phyloP scores from a whole-genome alignment of 2,113 vertebrate genomes.

The Mystacornis crossleyi region DNA sequence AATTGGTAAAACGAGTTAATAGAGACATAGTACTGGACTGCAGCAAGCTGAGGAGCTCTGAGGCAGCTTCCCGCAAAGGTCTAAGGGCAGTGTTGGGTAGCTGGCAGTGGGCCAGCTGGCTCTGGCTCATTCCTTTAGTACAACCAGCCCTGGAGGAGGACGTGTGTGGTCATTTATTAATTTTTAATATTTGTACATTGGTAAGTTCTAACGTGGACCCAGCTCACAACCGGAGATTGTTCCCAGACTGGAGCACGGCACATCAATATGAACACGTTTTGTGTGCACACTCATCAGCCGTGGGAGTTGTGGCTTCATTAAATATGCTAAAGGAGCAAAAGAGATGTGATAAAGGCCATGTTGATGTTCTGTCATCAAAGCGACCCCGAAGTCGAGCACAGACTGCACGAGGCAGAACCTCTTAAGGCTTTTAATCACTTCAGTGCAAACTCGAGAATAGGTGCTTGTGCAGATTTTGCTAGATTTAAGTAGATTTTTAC shows the following conservation, averaged over 20 bases:
- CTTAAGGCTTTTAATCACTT: not conserved
- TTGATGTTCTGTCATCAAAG: not conserved
- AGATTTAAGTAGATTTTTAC: not conserved
- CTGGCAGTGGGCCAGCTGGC: constrained; percentile 6
- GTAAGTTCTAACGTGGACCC: not conserved
- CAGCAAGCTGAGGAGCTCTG: not conserved
- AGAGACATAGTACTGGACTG: not conserved
- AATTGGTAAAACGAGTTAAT: not conserved
- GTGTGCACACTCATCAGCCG: not conserved
- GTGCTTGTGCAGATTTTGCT: not conserved
- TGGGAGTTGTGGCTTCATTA: not conserved
- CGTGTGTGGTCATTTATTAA: not conserved
- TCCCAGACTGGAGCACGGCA: not conserved
- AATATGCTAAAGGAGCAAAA: not conserved
- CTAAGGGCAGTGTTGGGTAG: not conserved
- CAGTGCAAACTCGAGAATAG: not conserved
- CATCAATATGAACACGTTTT: not conserved
- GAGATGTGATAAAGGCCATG: not conserved
- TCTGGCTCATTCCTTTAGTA: not conserved
- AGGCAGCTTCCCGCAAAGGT: constrained; percentile 9
- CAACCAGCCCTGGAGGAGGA: not conserved
- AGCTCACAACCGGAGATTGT: not conserved
- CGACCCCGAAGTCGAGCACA: not conserved
- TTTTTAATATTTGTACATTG: not conserved
- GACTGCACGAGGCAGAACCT: not conserved